Evolutionary conservation across 2,113 vertebrate genomes (phyloP).

Genomic region (Chionodraco myersi): DNA sequence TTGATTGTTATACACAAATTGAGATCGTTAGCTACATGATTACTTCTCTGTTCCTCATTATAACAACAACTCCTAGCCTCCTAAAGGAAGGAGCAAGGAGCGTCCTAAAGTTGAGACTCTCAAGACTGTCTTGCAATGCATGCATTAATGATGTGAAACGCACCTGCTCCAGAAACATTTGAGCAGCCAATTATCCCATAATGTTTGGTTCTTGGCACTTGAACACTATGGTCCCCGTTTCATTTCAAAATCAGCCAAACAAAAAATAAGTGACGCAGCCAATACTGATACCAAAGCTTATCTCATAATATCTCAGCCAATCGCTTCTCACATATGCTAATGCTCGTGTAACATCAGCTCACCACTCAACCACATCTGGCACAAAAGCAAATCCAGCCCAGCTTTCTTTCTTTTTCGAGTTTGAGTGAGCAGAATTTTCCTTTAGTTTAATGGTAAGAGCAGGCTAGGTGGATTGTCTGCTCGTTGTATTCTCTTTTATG

Average conservation of each 20-base stretch:
- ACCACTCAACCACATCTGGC: slow-evolving; percentile 60
- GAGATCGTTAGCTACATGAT: neutral
- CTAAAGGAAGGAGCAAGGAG: no score
- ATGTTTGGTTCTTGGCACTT: neutral
- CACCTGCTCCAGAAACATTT: neutral
- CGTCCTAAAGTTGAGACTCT: no score
- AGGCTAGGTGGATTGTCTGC: slow-evolving; percentile 57
- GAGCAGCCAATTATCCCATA: neutral
- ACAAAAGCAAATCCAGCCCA: slow-evolving; percentile 18
- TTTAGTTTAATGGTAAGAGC: slow-evolving; percentile 48
- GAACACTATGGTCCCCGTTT: neutral
- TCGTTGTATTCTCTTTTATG: slow-evolving; percentile 57
- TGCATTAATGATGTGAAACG: neutral
- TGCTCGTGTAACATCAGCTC: slow-evolving; percentile 36
- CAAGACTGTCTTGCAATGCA: neutral
- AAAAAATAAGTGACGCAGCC: neutral
- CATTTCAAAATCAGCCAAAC: neutral
- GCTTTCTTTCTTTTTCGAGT: slow-evolving; percentile 26
- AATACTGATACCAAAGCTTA: slow-evolving; percentile 22
- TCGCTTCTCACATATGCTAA: slow-evolving; percentile 20
- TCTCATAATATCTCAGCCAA: slow-evolving; percentile 23
- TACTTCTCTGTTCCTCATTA: neutral
- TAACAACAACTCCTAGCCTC: neutral
- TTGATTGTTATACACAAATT: neutral
- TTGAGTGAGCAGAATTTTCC: slow-evolving; percentile 66